Percentiles rank a stretch among this genome's conserved stretches.
Evolutionary conservation across 2,113 vertebrate genomes (phyloP).

Genomic region (Anser brachyrhynchus): DNA sequence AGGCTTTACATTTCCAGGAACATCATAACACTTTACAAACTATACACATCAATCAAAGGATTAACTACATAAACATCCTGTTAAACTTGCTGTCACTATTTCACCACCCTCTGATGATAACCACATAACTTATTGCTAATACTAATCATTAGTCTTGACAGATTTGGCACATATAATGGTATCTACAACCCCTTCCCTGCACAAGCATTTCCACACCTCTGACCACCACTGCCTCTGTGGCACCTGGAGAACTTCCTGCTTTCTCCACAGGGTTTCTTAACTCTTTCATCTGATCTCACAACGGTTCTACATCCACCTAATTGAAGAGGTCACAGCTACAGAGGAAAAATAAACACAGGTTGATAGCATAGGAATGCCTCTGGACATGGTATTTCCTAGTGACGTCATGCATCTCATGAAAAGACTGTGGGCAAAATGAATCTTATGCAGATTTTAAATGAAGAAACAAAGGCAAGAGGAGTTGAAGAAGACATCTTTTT

Average conservation of each 20-base stretch:
- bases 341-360: background rate
- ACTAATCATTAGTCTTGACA: background rate
- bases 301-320: background rate
- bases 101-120: background rate
- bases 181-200: background rate
- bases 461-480: background rate
- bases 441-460: background rate
- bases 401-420: background rate
- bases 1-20: background rate
- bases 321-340: background rate
- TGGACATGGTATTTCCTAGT: background rate
- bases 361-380: background rate
- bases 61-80: background rate
- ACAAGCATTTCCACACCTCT: background rate
- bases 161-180: rapidly evolving
- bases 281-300: background rate
- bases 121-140: background rate
- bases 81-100: background rate
- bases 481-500: background rate
- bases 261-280: background rate
- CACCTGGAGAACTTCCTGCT: background rate
- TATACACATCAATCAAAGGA: background rate
- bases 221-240: background rate
- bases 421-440: background rate
- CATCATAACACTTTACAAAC: background rate